Conservation (phyloP, 2,113 vertebrate genomes). For the Hoplias malabaricus region DNA sequence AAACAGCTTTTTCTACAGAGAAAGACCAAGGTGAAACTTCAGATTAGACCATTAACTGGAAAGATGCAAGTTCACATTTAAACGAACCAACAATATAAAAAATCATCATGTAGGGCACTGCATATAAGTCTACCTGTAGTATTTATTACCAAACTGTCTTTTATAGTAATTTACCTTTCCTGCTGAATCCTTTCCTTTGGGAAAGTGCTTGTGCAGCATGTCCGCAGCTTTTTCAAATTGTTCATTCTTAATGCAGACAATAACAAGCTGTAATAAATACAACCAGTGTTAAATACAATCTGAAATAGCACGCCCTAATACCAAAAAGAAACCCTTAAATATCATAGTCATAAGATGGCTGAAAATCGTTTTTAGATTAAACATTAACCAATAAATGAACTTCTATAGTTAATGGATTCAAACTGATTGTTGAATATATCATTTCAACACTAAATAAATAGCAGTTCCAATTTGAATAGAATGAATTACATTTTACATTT, state of each 20-base stretch:
- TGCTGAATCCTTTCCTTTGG: slow-evolving; percentile 59
- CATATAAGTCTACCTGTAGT: too few species aligned
- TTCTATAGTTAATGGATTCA: too few species aligned
- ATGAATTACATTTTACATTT: too few species aligned
- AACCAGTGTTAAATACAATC: neutral
- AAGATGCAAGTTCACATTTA: neutral
- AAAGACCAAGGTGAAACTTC: neutral
- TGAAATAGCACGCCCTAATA: neutral
- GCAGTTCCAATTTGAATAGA: too few species aligned
- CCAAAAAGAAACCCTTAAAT: too few species aligned
- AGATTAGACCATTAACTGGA: neutral
- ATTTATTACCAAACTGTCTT: neutral
- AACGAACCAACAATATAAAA: too few species aligned
- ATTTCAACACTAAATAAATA: too few species aligned
- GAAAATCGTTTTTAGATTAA: neutral
- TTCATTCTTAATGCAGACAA: slow-evolving; percentile 78
- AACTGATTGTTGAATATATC: too few species aligned
- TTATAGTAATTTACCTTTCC: slow-evolving; percentile 75
- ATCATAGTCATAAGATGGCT: neutral
- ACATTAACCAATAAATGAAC: too few species aligned
- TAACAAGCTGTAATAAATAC: slow-evolving; percentile 75
- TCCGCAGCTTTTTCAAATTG: slow-evolving; percentile 81
- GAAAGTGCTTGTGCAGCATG: slow-evolving; percentile 76
- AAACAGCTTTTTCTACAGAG: slow-evolving; percentile 73
- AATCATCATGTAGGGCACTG: too few species aligned